Conservation (phyloP, 1,140 invertebrate genomes). For the Anagrus nilaparvatae region DNA sequence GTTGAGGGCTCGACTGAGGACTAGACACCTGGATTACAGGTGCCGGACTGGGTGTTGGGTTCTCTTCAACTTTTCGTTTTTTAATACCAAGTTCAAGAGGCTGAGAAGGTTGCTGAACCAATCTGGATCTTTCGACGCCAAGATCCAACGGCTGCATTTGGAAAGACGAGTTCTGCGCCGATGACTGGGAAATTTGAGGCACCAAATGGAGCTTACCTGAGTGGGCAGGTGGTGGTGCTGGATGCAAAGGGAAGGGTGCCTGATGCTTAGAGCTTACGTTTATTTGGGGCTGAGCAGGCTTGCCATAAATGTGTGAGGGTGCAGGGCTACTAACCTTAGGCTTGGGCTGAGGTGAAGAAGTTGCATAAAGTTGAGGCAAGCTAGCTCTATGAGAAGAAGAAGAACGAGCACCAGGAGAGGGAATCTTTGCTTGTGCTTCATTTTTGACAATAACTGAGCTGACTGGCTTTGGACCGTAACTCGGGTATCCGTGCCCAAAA, state of each 20-base stretch:
- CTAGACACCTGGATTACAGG: no score
- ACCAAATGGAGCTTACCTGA: constrained; percentile 53
- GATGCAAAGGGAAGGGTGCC: constrained; percentile 52
- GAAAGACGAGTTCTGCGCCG: constrained; percentile 41
- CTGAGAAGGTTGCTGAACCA: constrained; percentile 42
- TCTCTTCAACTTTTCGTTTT: constrained; percentile 36
- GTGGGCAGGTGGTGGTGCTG: constrained; percentile 57
- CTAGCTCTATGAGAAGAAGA: no score
- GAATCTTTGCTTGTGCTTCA: constrained; percentile 36
- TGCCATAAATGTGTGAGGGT: constrained; percentile 67
- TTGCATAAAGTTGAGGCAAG: no score
- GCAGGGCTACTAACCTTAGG: constrained; percentile 69
- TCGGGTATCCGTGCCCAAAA: constrained; percentile 59
- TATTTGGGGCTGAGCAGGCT: no score
- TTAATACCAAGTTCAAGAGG: constrained; percentile 47
- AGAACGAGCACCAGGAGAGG: no score
- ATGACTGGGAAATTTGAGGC: no score
- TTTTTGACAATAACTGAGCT: constrained; percentile 71
- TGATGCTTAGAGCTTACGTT: no score
- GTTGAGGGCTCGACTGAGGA: no score
- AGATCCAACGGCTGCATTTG: constrained; percentile 67
- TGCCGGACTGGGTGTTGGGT: constrained; percentile 36
- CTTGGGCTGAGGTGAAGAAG: no score
- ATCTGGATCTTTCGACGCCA: constrained; percentile 47
- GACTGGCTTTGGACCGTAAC: constrained; percentile 36